Evolutionary conservation across 1,140 invertebrate genomes (phyloP).

Genomic region (Brachionus paranguensis): DNA sequence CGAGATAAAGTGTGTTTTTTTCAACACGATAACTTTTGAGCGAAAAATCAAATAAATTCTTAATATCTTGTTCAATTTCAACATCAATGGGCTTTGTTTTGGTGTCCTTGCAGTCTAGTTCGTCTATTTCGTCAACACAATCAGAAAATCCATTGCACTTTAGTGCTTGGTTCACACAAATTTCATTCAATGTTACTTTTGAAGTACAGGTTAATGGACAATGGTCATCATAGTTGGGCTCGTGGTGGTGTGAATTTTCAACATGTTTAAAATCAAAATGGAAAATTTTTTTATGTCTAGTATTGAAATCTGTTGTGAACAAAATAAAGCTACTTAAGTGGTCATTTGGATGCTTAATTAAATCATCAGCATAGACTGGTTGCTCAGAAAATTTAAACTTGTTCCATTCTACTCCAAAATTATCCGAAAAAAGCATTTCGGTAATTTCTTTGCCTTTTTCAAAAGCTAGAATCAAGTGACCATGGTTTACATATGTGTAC

Average conservation of each 20-base stretch:
- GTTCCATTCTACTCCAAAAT: not conserved
- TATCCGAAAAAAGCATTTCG: not conserved
- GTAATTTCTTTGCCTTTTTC: not conserved
- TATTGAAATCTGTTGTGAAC: not conserved
- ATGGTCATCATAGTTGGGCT: not conserved
- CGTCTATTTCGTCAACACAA: not conserved
- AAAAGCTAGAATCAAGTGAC: not conserved
- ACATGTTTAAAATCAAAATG: not conserved
- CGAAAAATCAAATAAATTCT: not conserved
- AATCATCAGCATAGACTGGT: not conserved
- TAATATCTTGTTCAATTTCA: not conserved
- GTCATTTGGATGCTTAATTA: conserved; percentile 2
- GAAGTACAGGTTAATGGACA: not conserved
- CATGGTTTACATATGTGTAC: not conserved
- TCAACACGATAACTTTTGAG: not conserved
- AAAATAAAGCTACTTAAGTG: not conserved
- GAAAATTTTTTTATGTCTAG: not conserved
- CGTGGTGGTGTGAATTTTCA: not conserved
- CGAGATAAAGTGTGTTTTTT: not conserved
- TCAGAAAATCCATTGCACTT: not conserved
- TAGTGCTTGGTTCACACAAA: not conserved
- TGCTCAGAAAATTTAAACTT: not conserved
- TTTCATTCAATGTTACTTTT: not conserved
- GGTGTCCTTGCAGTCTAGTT: not conserved
- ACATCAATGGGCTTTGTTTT: not conserved